Evolutionary conservation across 2,888 invertebrate genomes (phyloP), one percentile per base, ranked within the genome.

Genomic region (Melangyna quadrimaculata): DNA sequence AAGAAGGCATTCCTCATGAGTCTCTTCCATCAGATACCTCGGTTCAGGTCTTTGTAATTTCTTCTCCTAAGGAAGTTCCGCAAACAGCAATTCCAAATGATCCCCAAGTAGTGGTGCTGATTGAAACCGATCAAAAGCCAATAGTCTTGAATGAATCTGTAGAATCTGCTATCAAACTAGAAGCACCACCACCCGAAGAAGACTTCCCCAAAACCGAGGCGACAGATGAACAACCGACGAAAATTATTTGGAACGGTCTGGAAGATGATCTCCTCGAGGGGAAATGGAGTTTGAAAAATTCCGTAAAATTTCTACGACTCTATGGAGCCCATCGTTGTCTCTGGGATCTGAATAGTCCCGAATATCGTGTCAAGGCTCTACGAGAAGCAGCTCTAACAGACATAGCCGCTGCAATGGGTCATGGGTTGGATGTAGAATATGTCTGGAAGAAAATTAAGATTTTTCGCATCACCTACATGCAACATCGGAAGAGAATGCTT

Each of bases 401-500:
- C 70, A 89, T 89, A 70, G 89, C 89, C 29, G 89, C 89, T 5
- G 88, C 88, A 5, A 89, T 89, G 89, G 89, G 89, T 19, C 87
- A 88, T 71, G 88, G 88, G 0, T 40, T 89, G 7, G 74, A 88
- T 55, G 71, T 88, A 6, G 84, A 88, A 19, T 89, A 89, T 82
- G 89, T 89, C 0, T 87, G 88, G 0, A 89, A 89, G 48, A 89
- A 89, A 71, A 89, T 89, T 9, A 88, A 89, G 65, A 89, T 89
- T n/a, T 89, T 89, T 57, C 89, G 89, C n/a, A 89, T 89, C 29
- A 89, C 89, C 4, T 89, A 89, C 45, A 89, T 89, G 89, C 89
- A 89, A 37, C 89, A 89, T 74, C 87, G 89, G 10, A 89, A 89
- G 24, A 87, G 89, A 7, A 87, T 89, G 87, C 45, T 89, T 17